Percentiles rank a stretch among this genome's conserved stretches.
These are phyloP conservation scores for Cynodonichthys magdalenae DNA, from an alignment of 2,797 vertebrate genomes.

Conservation along the genomic window DNA sequence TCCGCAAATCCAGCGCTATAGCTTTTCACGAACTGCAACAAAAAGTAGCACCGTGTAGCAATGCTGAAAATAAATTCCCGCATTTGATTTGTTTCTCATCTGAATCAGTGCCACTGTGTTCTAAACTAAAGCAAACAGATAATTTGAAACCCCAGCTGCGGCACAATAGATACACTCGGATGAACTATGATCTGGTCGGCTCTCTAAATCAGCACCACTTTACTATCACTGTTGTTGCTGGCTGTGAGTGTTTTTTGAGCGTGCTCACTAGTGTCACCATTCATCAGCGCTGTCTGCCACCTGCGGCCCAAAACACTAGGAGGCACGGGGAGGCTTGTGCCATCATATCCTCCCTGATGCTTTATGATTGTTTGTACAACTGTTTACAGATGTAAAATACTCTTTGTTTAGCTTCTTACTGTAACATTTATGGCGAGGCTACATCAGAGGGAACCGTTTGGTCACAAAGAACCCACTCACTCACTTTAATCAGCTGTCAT, in stretches of 20 bases:
- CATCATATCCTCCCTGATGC: slow-evolving; percentile 18
- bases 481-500: slow-evolving; percentile 21
- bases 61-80: slow-evolving; percentile 20
- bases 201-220: slow-evolving; percentile 31
- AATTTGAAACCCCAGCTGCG: slow-evolving; percentile 37
- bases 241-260: slow-evolving; percentile 37
- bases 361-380: slow-evolving; percentile 11
- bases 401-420: slow-evolving; percentile 24
- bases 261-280: slow-evolving; percentile 48
- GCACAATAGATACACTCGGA: slow-evolving; percentile 35
- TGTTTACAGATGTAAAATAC: slow-evolving; percentile 4
- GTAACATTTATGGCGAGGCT: slow-evolving; percentile 4
- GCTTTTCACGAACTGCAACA: slow-evolving; percentile 34
- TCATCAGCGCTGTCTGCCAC: slow-evolving; percentile 64
- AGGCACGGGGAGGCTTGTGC: slow-evolving; percentile 27
- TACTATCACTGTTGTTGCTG: slow-evolving; percentile 30
- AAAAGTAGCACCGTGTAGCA: slow-evolving; percentile 30
- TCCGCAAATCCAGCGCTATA: slow-evolving; percentile 34
- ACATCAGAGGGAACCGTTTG: not conserved
- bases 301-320: slow-evolving; percentile 49
- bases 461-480: slow-evolving; percentile 7
- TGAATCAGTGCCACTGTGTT: slow-evolving; percentile 6
- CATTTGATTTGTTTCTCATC: slow-evolving; percentile 30
- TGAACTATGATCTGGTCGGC: slow-evolving; percentile 35
- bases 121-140: slow-evolving; percentile 39